Conservation (phyloP, 2,888 invertebrate genomes). For the Dromius quadrimaculatus region DNA sequence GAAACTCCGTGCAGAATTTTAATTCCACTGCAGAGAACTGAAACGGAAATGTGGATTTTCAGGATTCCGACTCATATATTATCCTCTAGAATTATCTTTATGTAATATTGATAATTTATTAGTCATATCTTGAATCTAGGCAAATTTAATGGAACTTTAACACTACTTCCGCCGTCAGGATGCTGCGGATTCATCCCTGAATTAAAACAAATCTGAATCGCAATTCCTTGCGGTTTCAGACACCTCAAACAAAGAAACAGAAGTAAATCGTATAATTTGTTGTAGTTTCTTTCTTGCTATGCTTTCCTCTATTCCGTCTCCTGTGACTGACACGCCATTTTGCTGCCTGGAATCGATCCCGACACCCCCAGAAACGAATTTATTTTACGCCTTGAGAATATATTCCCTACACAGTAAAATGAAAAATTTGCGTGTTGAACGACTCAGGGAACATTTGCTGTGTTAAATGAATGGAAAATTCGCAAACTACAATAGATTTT, state of each 20-base stretch:
- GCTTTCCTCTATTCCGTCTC: slow-evolving; percentile 10
- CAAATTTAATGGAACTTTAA: slow-evolving; percentile 1
- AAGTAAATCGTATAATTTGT: slow-evolving; percentile 14
- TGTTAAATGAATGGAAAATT: slow-evolving; percentile 41
- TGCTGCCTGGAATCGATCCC: not conserved
- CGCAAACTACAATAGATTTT: slow-evolving; percentile 27
- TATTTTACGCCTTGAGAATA: slow-evolving; percentile 29
- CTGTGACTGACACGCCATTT: slow-evolving; percentile 35
- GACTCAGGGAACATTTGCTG: slow-evolving; percentile 26
- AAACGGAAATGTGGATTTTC: not conserved
- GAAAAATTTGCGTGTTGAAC: slow-evolving; percentile 29
- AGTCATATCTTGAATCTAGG: slow-evolving; percentile 13
- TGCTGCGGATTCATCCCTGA: not conserved
- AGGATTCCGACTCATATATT: not conserved
- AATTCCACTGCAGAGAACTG: slow-evolving; percentile 19
- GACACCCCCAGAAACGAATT: slow-evolving; percentile 19
- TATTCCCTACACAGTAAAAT: slow-evolving; percentile 15
- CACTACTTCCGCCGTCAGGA: slow-evolving; percentile 15
- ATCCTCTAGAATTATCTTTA: slow-evolving; percentile 2
- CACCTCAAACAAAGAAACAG: slow-evolving; percentile 14
- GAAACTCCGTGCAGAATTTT: slow-evolving; percentile 9
- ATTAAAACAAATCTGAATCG: slow-evolving; percentile 2
- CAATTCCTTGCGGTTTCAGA: not conserved
- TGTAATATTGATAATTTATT: slow-evolving; percentile 13
- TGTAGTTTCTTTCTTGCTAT: slow-evolving; percentile 2